A percentile compares a stretch with the other conserved stretches of the same genome.
These are phyloP conservation scores for Rhaphigaster nebulosa DNA, from an alignment of 2,888 invertebrate species.

Conservation along the genomic window DNA sequence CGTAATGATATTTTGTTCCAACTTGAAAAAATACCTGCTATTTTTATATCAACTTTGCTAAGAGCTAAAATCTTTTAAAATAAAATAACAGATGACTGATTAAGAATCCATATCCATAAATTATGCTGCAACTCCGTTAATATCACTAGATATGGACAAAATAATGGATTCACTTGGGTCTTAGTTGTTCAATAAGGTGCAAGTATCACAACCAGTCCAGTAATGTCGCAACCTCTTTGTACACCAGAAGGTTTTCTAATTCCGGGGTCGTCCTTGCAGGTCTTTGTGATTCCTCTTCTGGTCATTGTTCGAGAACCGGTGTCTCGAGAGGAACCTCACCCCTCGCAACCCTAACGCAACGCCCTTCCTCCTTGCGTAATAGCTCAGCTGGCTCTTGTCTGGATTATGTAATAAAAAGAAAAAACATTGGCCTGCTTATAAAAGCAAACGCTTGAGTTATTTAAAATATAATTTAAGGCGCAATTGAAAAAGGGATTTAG, in stretches of 20 bases:
- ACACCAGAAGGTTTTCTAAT: background rate
- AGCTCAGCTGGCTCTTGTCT: background rate
- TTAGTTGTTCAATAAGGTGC: no score
- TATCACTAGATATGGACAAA: no score
- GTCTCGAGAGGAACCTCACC: background rate
- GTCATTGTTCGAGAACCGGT: slow-evolving; percentile 21
- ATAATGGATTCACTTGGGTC: no score
- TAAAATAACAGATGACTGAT: no score
- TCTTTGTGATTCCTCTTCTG: background rate
- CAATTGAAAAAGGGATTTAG: no score
- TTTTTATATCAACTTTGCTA: no score
- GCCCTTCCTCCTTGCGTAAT: slow-evolving; percentile 13
- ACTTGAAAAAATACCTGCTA: no score
- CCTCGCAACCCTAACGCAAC: background rate
- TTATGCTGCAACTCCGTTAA: no score
- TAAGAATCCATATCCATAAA: no score
- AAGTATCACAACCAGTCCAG: background rate
- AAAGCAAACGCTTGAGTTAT: background rate
- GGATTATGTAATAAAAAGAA: background rate
- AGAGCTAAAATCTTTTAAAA: no score
- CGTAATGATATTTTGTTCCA: no score
- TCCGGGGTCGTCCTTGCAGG: background rate
- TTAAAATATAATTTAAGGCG: background rate
- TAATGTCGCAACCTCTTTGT: background rate
- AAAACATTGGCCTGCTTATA: background rate